Base-by-base conservation (phyloP, 2,888 invertebrate genomes). In the Harmothoe impar region DNA sequence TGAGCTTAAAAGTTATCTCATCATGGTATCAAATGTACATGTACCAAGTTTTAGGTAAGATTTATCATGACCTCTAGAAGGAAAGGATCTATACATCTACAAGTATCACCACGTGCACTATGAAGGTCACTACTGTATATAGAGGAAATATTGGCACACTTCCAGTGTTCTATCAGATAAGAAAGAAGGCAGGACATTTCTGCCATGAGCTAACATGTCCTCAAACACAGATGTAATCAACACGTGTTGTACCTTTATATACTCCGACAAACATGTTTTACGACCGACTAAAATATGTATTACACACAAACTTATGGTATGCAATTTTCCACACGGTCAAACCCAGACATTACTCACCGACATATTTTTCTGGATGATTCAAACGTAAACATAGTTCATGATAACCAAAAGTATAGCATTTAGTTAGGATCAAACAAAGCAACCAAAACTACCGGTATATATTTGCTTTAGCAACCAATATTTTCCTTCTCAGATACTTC, bases 281-380 rank as follows among this genome's bases (percentile, higher is more conserved):
- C 20, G 84, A 84, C 43, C 1, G 17, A 84, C 84, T 35, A 68
- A 29, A 68, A 68, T 25, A 84, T 43, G 43, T 20, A 84, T 51
- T 7, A 51, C 84, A 84, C 43, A 33, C 84, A 35, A 84, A 51
- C 43, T 72, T 29, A 72, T 72, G 15, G n/a, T 62, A 29, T 25
- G 72, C 25, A n/a, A 29, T 72, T 29, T 25, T n/a, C 33, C 86
- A 86, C 86, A 86, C 54, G 33, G 1, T 86, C 86, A 86, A 86
- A 54, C 86, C 86, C 86, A 86, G 31, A 25, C 56, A 29, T 31
- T 86, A 86, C 86, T 86, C 56, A 86, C 86, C 56, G 86, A 86
- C 86, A 86, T 54, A 56, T 86, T 86, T 86, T 54, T 52, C 86
- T 86, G 86, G 10, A 54, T 54, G 86, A 56, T 52, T 25, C 15